phyloP scores from a whole-genome alignment of 1,140 invertebrate species.

The Ectropis grisescens region DNA sequence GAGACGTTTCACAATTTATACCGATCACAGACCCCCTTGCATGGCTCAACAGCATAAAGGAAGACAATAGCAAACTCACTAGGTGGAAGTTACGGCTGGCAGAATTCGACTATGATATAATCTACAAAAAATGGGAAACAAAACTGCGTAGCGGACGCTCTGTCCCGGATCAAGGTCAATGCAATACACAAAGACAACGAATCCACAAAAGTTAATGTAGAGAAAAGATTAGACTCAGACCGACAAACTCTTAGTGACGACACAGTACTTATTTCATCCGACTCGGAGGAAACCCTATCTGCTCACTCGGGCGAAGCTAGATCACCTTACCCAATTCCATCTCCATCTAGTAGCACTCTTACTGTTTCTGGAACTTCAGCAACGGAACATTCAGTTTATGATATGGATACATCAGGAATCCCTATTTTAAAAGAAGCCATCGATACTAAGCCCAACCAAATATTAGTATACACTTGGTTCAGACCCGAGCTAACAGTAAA shows the following conservation, averaged over 20 bases:
- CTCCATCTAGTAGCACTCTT: constrained; percentile 2
- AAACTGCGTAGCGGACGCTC: constrained; percentile 35
- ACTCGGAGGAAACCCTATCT: neutral
- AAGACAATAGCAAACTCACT: constrained; percentile 25
- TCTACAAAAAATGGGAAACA: constrained; percentile 30
- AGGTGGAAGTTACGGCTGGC: constrained; percentile 21
- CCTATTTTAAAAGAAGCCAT: constrained; percentile 19
- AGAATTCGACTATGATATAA: constrained; percentile 40
- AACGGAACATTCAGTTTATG: constrained; percentile 12
- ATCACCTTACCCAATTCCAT: neutral
- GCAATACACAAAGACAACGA: constrained; percentile 7
- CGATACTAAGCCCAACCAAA: constrained; percentile 22
- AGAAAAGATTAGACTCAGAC: constrained; percentile 2
- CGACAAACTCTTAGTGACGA: neutral
- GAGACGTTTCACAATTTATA: constrained; percentile 12
- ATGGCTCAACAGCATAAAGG: constrained; percentile 41
- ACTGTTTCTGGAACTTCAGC: constrained; percentile 2
- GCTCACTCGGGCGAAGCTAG: neutral
- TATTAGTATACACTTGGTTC: neutral
- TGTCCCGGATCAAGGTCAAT: constrained; percentile 14
- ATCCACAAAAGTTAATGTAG: constrained; percentile 1
- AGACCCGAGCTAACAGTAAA: neutral
- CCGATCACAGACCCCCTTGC: constrained; percentile 22
- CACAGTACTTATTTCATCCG: neutral
- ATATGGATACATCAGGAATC: constrained; percentile 13